Evolutionary conservation across 2,797 vertebrate genomes (phyloP).

Genomic region (Micromesistius poutassou): DNA sequence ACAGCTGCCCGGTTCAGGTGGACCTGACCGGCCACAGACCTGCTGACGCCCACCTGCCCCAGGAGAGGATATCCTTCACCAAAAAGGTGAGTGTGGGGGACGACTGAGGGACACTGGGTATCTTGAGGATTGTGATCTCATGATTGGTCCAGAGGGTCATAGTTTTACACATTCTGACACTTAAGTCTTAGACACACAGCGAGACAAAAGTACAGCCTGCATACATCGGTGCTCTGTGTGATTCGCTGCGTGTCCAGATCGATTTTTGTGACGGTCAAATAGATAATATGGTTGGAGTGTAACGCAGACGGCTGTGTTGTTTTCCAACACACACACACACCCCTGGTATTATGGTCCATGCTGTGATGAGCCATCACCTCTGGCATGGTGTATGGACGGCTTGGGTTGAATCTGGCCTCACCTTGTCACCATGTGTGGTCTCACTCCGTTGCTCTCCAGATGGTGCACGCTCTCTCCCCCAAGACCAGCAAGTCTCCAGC

Average conservation of each 20-base stretch:
- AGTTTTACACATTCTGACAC: neutral
- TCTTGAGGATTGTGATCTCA: neutral
- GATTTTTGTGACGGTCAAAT: neutral
- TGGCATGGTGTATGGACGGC: neutral
- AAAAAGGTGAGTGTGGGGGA: conserved; percentile 32
- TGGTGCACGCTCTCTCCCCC: conserved; percentile 55
- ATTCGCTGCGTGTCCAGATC: neutral
- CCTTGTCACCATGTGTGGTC: neutral
- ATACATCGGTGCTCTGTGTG: too few species aligned
- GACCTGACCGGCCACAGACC: conserved; percentile 41
- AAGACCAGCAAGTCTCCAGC: conserved; percentile 55
- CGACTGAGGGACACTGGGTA: neutral
- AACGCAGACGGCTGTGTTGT: too few species aligned
- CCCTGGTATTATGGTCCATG: neutral
- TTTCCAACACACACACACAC: too few species aligned
- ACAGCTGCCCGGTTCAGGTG: conserved; percentile 39
- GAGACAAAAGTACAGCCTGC: too few species aligned
- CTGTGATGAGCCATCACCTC: neutral
- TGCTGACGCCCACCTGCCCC: conserved; percentile 52
- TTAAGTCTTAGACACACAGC: too few species aligned
- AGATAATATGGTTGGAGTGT: neutral
- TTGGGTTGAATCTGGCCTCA: neutral
- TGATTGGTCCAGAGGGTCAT: neutral
- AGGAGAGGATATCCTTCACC: conserved; percentile 60
- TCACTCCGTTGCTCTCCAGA: neutral